Conservation (phyloP, 2,113 vertebrate genomes). For the Sarotherodon lohbergeri region DNA sequence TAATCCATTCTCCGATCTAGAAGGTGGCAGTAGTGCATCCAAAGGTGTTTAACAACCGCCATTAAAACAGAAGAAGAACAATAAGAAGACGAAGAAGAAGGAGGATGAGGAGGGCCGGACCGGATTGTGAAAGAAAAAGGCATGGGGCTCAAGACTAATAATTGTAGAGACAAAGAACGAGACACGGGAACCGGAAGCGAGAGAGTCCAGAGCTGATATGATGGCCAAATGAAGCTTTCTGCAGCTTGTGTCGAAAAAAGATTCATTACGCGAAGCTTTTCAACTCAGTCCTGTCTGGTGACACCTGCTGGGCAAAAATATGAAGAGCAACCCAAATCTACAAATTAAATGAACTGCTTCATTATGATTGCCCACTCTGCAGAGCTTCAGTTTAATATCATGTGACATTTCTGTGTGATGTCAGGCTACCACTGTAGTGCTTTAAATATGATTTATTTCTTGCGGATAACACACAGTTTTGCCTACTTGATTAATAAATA, state of each 20-base stretch:
- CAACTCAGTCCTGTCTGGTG: background rate
- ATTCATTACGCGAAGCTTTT: background rate
- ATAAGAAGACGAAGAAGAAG: rapidly evolving
- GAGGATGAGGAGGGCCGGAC: too few relatives aligned
- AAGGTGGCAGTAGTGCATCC: background rate
- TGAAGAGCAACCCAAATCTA: background rate
- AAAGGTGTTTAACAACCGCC: background rate
- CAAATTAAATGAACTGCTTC: rapidly evolving
- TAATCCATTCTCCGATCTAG: rapidly evolving
- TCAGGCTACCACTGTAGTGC: background rate
- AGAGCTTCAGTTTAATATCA: background rate
- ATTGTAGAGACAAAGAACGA: background rate
- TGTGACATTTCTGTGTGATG: background rate
- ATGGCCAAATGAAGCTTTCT: background rate
- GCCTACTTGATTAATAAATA: too few relatives aligned
- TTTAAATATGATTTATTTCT: background rate
- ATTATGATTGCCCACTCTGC: background rate
- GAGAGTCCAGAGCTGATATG: background rate
- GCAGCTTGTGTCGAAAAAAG: background rate
- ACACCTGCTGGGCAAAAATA: background rate
- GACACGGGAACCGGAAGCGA: background rate
- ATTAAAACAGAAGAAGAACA: background rate
- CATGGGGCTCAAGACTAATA: rapidly evolving
- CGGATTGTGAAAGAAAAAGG: background rate
- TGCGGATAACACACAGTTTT: too few relatives aligned